Conservation (phyloP, 2,797 vertebrate genomes). For the Enteromius unitaeniatus region DNA sequence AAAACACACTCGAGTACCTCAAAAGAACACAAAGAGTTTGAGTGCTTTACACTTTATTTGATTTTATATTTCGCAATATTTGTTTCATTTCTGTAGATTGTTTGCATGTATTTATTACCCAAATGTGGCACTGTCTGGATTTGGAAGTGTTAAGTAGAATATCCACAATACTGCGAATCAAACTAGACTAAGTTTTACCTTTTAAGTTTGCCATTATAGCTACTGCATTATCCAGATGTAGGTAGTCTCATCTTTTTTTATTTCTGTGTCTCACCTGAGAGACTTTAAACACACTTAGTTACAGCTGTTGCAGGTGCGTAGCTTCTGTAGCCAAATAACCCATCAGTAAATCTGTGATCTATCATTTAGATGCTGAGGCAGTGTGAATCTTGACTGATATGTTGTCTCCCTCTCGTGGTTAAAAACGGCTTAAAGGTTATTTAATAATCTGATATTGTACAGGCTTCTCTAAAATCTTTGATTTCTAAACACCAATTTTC, state of each 20-base stretch:
- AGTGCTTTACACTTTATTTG: background rate
- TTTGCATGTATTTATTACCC: background rate
- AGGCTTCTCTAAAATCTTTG: background rate
- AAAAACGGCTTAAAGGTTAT: background rate
- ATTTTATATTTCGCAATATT: background rate
- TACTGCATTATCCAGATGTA: background rate
- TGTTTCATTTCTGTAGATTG: background rate
- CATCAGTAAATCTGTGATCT: background rate
- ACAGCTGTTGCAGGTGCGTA: background rate
- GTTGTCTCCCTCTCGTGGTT: conserved; percentile 15
- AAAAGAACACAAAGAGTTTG: background rate
- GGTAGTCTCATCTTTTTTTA: background rate
- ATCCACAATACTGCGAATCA: background rate
- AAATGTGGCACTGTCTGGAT: background rate
- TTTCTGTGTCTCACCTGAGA: background rate
- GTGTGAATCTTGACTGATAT: background rate
- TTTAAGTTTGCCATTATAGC: background rate
- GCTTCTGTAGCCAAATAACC: too few relatives aligned
- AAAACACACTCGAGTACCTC: background rate
- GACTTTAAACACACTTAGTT: background rate
- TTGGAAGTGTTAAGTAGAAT: background rate
- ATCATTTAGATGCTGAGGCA: background rate
- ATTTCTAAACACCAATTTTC: background rate
- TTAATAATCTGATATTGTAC: background rate
- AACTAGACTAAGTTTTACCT: background rate